A percentile compares a stretch with the other conserved stretches of the same genome.
Evolutionary conservation across 2,888 invertebrate genomes (phyloP).

Genomic region (Sphaerophoria rueppellii): DNA sequence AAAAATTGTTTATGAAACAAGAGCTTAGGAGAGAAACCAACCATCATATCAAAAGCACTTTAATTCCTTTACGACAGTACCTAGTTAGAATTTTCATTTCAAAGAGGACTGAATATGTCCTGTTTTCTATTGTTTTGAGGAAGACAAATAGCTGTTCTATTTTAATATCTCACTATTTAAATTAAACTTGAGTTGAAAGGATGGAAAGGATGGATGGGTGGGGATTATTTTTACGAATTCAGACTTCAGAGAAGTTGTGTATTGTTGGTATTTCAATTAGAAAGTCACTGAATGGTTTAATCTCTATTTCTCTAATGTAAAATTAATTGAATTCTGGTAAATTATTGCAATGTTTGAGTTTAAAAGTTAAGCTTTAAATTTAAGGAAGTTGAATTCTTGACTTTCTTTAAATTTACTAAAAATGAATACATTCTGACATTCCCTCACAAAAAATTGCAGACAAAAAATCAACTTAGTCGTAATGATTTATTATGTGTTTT

Average conservation of each 20-base stretch:
- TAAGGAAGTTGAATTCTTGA: no score
- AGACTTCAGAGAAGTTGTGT: neutral
- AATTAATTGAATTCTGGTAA: neutral
- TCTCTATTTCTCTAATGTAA: no score
- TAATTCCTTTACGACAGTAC: neutral
- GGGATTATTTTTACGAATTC: neutral
- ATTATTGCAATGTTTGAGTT: no score
- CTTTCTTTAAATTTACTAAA: no score
- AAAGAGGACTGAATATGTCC: neutral
- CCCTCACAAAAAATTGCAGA: no score
- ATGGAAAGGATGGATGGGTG: no score
- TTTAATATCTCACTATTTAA: constrained; percentile 7
- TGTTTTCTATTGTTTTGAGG: neutral
- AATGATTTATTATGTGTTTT: no score
- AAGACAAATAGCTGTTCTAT: constrained; percentile 20
- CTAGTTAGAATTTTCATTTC: neutral
- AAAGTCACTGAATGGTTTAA: neutral
- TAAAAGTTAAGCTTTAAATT: no score
- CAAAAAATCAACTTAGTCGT: no score
- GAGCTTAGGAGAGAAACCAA: neutral
- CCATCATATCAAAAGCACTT: neutral
- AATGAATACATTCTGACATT: no score
- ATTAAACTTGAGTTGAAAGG: neutral
- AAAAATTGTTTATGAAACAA: no score
- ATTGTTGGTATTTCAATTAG: neutral